These are phyloP conservation scores for Brachionus plicatilis DNA, from an alignment of 1,140 invertebrate species.

Conservation along the genomic window DNA sequence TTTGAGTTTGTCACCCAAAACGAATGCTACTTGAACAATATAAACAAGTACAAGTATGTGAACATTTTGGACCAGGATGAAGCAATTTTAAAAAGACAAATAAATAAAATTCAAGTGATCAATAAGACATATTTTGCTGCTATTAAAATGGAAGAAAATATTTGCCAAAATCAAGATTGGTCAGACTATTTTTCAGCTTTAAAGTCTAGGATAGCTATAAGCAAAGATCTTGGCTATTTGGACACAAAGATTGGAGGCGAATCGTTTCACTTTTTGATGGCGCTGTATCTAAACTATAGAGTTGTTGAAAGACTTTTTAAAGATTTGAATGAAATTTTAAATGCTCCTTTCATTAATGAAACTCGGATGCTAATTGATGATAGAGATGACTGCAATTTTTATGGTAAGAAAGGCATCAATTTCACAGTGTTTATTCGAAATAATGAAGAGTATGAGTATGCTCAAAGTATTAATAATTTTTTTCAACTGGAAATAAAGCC, in stretches of 20 bases:
- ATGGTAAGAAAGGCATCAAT: neutral
- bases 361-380: neutral
- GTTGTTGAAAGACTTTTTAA: neutral
- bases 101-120: neutral
- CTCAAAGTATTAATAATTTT: neutral
- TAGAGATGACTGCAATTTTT: neutral
- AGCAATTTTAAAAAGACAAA: neutral
- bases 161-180: neutral
- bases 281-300: neutral
- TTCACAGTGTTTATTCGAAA: neutral
- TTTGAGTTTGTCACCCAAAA: slow-evolving; percentile 15
- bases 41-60: neutral
- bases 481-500: neutral
- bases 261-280: neutral
- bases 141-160: neutral
- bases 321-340: neutral
- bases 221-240: neutral
- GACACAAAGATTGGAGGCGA: neutral
- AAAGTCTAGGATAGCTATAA: neutral
- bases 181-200: neutral
- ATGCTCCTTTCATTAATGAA: neutral
- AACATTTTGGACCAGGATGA: neutral
- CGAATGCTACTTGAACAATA: neutral
- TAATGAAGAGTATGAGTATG: neutral
- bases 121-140: neutral